phyloP scores from a whole-genome alignment of 2,888 invertebrate species.

The Caenorhabditis sp. region DNA sequence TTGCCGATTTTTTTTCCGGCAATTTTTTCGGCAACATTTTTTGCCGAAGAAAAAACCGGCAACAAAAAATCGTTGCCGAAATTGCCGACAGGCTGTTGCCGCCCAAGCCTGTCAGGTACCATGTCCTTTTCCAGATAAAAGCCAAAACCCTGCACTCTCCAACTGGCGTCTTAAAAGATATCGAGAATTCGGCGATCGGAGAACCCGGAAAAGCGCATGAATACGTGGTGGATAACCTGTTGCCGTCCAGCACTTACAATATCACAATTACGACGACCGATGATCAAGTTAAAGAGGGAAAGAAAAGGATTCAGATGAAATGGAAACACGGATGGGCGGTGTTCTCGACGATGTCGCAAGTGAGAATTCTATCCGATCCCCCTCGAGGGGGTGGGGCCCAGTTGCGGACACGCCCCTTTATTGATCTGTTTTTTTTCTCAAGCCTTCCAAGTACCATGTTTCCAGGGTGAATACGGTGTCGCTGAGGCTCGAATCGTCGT shows the following conservation, averaged over 20 bases:
- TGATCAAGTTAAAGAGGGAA: slow-evolving; percentile 44
- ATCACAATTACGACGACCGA: slow-evolving; percentile 68
- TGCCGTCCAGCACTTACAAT: slow-evolving; percentile 73
- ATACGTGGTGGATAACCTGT: slow-evolving; percentile 67
- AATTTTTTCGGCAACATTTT: too few relatives aligned
- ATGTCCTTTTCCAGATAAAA: slow-evolving; percentile 71
- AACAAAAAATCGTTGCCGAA: too few relatives aligned
- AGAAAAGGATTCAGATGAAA: slow-evolving; percentile 56
- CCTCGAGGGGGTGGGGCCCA: too few relatives aligned
- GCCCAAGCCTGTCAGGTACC: too few relatives aligned
- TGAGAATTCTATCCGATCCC: too few relatives aligned
- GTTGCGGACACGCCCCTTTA: too few relatives aligned
- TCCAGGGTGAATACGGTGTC: slow-evolving; percentile 70
- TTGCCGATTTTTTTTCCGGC: too few relatives aligned
- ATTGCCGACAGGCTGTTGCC: too few relatives aligned
- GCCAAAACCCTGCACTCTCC: slow-evolving; percentile 71
- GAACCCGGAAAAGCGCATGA: slow-evolving; percentile 67
- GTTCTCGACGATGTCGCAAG: slow-evolving; percentile 74
- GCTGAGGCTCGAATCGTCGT: slow-evolving; percentile 73
- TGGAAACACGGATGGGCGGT: slow-evolving; percentile 73
- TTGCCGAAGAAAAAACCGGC: too few relatives aligned
- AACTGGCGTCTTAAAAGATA: slow-evolving; percentile 71
- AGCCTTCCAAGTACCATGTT: not conserved
- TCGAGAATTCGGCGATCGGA: slow-evolving; percentile 66
- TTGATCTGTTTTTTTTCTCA: not conserved